Percentiles rank a stretch among this genome's conserved stretches.
phyloP scores from a whole-genome alignment of 2,113 vertebrate genomes.

The Ctenodactylus gundi region DNA sequence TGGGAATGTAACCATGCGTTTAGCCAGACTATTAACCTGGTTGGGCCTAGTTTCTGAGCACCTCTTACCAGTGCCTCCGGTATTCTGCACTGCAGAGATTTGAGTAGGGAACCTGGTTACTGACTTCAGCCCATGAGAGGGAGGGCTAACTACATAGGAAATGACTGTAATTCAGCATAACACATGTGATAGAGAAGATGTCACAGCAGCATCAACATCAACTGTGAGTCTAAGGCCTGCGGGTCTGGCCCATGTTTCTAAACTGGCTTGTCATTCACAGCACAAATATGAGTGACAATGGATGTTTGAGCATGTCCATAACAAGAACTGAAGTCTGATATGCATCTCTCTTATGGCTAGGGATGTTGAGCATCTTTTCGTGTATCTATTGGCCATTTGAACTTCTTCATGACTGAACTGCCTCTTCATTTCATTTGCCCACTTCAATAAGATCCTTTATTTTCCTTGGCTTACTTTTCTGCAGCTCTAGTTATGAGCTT shows the following conservation, averaged over 20 bases:
- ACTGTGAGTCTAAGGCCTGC: not conserved
- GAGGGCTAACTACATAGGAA: not conserved
- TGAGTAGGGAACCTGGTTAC: not conserved
- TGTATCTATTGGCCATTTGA: too few species aligned
- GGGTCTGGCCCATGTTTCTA: not conserved
- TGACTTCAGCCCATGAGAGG: not conserved
- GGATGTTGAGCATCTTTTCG: too few species aligned
- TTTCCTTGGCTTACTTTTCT: too few species aligned
- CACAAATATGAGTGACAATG: not conserved
- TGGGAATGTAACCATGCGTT: not conserved
- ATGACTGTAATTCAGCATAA: not conserved
- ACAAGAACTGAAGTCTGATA: not conserved
- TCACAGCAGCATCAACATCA: not conserved
- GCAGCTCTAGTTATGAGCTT: too few species aligned
- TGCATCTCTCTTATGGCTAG: too few species aligned
- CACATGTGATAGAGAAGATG: not conserved
- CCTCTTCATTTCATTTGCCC: too few species aligned
- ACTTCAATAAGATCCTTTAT: too few species aligned
- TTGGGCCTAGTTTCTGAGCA: not conserved
- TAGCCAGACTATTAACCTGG: not conserved
- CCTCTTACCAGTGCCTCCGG: not conserved
- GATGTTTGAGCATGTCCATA: not conserved
- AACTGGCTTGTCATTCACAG: not conserved
- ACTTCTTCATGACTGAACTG: too few species aligned
- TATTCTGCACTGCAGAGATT: not conserved